Conservation (phyloP, 2,797 vertebrate species). For the Glyptemys insculpta region DNA sequence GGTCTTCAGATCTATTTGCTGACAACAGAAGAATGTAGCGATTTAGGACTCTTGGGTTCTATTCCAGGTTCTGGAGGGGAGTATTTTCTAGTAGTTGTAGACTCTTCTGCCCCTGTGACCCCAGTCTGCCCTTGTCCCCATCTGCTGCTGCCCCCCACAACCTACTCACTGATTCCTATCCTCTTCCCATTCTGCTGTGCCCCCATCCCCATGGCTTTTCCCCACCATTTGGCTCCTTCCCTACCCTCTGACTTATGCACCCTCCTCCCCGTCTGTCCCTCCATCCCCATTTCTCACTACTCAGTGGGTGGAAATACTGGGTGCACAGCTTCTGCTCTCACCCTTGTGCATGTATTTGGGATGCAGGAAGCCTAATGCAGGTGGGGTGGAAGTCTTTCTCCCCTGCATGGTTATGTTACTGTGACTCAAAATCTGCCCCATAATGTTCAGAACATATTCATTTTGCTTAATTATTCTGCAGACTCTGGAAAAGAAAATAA, state of each 20-base stretch:
- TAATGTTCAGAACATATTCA: neutral
- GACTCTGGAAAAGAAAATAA: slow-evolving; percentile 85
- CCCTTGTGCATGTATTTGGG: neutral
- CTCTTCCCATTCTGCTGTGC: neutral
- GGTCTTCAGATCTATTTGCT: neutral
- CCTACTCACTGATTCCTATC: neutral
- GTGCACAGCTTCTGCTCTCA: neutral
- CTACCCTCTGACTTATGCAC: neutral
- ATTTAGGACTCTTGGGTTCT: neutral
- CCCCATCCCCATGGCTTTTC: neutral
- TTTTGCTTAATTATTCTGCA: slow-evolving; percentile 72
- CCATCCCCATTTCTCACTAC: neutral
- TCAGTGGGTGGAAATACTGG: neutral
- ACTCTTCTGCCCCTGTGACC: neutral
- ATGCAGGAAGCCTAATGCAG: neutral
- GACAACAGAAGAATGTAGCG: neutral
- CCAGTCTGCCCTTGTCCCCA: neutral
- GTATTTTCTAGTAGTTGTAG: neutral
- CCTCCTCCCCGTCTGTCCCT: neutral
- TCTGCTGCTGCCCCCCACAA: neutral
- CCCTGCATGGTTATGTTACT: neutral
- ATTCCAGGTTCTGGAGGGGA: neutral
- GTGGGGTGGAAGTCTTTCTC: neutral
- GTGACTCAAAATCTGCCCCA: neutral
- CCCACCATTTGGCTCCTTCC: neutral